Evolutionary conservation across 2,797 vertebrate genomes (phyloP), one percentile per base, ranked within the genome.

Genomic region (Arnoldichthys spilopterus): DNA sequence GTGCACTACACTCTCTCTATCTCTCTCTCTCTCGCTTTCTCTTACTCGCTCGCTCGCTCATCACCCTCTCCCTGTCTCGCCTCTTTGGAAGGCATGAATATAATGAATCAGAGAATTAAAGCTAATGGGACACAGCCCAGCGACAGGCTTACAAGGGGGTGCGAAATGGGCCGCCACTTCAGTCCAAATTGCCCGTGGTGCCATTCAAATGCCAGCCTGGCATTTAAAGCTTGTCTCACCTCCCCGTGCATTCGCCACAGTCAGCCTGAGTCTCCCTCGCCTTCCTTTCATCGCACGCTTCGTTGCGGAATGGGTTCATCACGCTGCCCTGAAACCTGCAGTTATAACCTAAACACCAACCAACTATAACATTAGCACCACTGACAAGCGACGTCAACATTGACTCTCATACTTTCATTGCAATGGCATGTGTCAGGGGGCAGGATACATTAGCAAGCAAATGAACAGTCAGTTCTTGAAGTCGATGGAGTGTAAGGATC

Each of bases 181-280:
- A 90, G 88, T 85, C 92, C 88, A 92, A 93, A 93, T 93, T 90
- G 91, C 90, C 86, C 85, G 32, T 86, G 87, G 88, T 92, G 89
- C 88, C 85, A 91, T 90, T 92, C 78, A 80, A 82, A 82, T 80
- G 75, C 80, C 77, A 82, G 66, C 40, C 59, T 82, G 78, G 78
- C 78, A 80, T 78, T 77, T 85, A 77, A 67, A 74, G 32, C 62
- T 32, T 11, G 72, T 77, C 77, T 82, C 72, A 72, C 66, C 72
- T 71, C 77, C 78, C 62, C 37, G 70, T 69, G 78, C 34, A 73
- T 79, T 79, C 76, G 77, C 76, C 68, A 72, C 77, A 72, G 77
- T 79, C 77, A 79, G 72, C 75, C 72, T 66, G 61, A 79, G 78
- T 84, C 76, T 61, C 59, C 37, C 45, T 69, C 63, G 71, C 40